These are phyloP conservation scores for Amblyteles armatorius DNA, from an alignment of 2,888 invertebrate genomes.

Conservation along the genomic window DNA sequence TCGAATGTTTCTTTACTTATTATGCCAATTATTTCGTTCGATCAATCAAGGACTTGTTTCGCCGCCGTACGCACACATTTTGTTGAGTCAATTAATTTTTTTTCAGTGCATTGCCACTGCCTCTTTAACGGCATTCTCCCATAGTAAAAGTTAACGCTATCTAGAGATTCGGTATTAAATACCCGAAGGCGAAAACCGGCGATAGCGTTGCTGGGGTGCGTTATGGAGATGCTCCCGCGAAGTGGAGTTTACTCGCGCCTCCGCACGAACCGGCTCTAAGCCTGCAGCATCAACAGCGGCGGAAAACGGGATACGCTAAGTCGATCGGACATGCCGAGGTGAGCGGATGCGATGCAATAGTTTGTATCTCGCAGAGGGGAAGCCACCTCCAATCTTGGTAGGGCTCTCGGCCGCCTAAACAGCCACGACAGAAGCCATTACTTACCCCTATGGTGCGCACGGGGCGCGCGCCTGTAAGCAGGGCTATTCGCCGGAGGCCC, in stretches of 20 bases:
- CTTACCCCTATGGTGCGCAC: slow-evolving; percentile 68
- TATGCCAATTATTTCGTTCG: too few relatives aligned
- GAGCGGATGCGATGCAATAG: slow-evolving; percentile 78
- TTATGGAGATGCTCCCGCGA: slow-evolving; percentile 7
- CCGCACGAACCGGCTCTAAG: slow-evolving; percentile 52
- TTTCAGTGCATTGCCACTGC: neutral
- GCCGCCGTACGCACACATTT: too few relatives aligned
- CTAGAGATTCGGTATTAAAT: neutral
- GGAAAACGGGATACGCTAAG: slow-evolving; percentile 75
- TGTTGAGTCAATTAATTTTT: too few relatives aligned
- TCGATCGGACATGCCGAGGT: slow-evolving; percentile 80
- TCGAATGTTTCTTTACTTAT: too few relatives aligned
- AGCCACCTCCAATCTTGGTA: slow-evolving; percentile 80
- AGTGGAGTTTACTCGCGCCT: slow-evolving; percentile 4
- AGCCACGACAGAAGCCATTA: slow-evolving; percentile 80
- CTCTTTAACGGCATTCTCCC: neutral
- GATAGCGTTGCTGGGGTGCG: neutral
- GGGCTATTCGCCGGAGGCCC: slow-evolving; percentile 29
- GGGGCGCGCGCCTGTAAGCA: slow-evolving; percentile 21
- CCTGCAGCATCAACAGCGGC: slow-evolving; percentile 59
- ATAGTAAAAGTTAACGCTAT: neutral
- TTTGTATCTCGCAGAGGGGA: slow-evolving; percentile 78
- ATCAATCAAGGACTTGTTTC: too few relatives aligned
- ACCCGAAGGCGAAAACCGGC: neutral
- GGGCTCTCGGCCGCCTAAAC: slow-evolving; percentile 78